Conservation (phyloP, 2,797 vertebrate species). For the Ambastaia sidthimunki region DNA sequence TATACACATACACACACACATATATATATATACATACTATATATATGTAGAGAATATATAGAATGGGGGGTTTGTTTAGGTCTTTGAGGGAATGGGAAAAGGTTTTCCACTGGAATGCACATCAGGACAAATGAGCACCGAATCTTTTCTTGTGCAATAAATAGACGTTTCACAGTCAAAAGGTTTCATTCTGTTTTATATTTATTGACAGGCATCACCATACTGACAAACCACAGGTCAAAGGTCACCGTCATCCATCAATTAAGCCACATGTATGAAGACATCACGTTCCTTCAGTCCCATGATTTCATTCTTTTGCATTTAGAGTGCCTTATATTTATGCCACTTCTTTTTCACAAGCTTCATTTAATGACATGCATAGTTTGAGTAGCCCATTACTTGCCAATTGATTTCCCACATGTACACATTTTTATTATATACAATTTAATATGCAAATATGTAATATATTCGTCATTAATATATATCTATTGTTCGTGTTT, state of each 20-base stretch:
- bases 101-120: conserved; percentile 93
- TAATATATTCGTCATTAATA: conserved; percentile 57
- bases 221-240: conserved; percentile 56
- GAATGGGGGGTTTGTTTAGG: conserved; percentile 70
- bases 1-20: conserved; percentile 17
- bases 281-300: conserved; percentile 65
- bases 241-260: conserved; percentile 58
- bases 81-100: conserved; percentile 82
- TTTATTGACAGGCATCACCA: conserved; percentile 31
- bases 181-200: conserved; percentile 6
- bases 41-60: conserved; percentile 41
- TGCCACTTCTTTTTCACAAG: conserved; percentile 90
- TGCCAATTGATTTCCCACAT: conserved; percentile 70
- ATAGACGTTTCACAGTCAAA: conserved; percentile 79
- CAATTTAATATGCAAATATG: conserved; percentile 86
- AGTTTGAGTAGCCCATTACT: conserved; percentile 74
- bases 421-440: conserved; percentile 72
- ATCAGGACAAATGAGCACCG: conserved; percentile 86
- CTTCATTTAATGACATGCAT: conserved; percentile 78
- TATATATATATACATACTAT: conserved; percentile 23
- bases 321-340: conserved; percentile 99
- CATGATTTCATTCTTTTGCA: conserved; percentile 84
- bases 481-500: conserved; percentile 68
- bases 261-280: conserved; percentile 75
- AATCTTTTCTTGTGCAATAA: conserved; percentile 99